Base-by-base conservation (phyloP, 2,797 vertebrate genomes). In the Gymnopithys bicolor region DNA sequence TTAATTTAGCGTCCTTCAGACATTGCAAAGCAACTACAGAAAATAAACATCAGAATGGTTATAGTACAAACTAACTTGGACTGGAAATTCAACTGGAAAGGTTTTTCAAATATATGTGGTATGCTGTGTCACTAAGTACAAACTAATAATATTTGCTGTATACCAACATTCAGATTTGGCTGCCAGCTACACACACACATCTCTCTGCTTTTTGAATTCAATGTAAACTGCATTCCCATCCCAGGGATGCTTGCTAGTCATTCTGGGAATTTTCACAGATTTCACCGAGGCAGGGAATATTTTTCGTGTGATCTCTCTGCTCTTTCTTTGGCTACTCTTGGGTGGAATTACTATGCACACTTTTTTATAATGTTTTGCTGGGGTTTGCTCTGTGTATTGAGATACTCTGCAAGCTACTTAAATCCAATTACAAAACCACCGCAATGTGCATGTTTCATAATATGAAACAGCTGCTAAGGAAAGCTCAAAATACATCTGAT, bases 401-500 rank as follows among this genome's bases (percentile, higher is more conserved):
- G 84, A 91, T 92, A 86, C 24, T 41, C 89, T 84, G 79, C 62
- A 75, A 92, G 73, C 79, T 92, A 58, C 93, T 90, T 84, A 89
- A 94, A 91, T 78, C 56, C 70, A 93, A 32, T 84, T 90, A 93
- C n/a, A 91, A 94, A 95, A 76, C 52, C 48, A 84, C 74, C 67
- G 59, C 83, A 86, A 85, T 67, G 77, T 92, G 83, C 67, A 64
- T 76, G 59, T 76, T 93, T 90, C 63, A 17, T 84, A 96, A 91
- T 94, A 88, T 13, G 52, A 91, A 96, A 82, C 85, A 95, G 92
- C 91, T 95, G 87, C 80, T 87, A 75, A 92, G 81, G 87, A 91
- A 69, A 91, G 59, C 60, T 91, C 64, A 81, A 92, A 89, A 84
- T 85, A 73, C 17, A 67, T 90, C 59, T 66, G 24, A 85, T 85